Base-by-base conservation (phyloP, 2,888 invertebrate genomes). In the Boloria euphrosyne region DNA sequence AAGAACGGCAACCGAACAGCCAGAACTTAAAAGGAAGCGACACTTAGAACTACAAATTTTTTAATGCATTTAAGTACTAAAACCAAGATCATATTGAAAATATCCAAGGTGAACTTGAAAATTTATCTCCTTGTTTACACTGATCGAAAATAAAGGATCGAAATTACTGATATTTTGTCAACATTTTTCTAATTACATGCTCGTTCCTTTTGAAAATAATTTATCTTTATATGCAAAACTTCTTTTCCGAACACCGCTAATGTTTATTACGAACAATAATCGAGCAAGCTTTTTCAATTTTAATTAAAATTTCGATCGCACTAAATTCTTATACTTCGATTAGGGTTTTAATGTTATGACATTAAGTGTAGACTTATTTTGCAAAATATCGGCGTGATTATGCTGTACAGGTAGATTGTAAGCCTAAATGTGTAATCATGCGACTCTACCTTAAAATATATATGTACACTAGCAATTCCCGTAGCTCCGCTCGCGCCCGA, bases 231-330 rank as follows among this genome's bases (percentile, higher is more conserved):
- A 43, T 47, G 18, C 22, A 62, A 52, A 27, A 6, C 7, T 55
- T 17, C 31, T 38, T 51, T 58, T 64, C 2, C 14, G n/a, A 52
- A 64, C 2, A 51, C 67, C 67, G 67, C 67, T 46, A 60, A 63
- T 13, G 46, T 17, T 51, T 67, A 67, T 67, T 63, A 54, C 14
- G 44, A 66, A 54, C 64, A 57, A 66, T 62, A 57, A 55, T 44
- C 18, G 55, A 17, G 13, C 47, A 17, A 60, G 13, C 54, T 52
- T 59, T 62, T 67, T 51, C 65, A 63, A 63, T 61, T 70, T 70
- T 62, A 72, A 73, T 72, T 72, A 73, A 72, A 68, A 67, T 68
- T 65, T 58, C 61, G 17, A 58, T 61, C 62, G 46, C 58, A 62
- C 58, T 62, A 63, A 50, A 50, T 50, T 50, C 54, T 53, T 57